These are phyloP conservation scores for Xylophagus ater DNA, from an alignment of 2,888 invertebrate genomes.

Conservation along the genomic window DNA sequence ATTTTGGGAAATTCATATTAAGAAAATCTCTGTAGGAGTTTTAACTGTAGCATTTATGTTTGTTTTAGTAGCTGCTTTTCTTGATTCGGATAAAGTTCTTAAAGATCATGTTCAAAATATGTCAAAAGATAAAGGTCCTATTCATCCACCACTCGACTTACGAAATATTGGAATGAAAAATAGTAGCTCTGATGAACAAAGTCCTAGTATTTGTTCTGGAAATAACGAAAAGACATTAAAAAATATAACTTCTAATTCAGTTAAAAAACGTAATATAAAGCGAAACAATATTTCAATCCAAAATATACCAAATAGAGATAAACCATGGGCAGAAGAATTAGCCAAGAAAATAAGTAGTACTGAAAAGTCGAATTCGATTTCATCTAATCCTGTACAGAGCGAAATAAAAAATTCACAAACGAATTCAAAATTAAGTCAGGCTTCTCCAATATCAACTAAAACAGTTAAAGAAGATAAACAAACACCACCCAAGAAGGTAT, in stretches of 20 bases:
- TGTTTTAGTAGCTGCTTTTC: constrained; percentile 53
- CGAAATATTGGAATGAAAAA: constrained; percentile 33
- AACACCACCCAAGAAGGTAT: constrained; percentile 14
- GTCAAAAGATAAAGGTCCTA: constrained; percentile 42
- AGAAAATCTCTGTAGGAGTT: constrained; percentile 49
- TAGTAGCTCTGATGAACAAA: constrained; percentile 9
- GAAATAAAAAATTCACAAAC: constrained; percentile 10
- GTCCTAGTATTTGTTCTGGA: constrained; percentile 4
- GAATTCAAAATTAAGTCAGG: constrained; percentile 9
- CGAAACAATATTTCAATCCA: constrained; percentile 6
- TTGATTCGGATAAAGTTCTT: constrained; percentile 61
- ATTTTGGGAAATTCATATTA: constrained; percentile 61
- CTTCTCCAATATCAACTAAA: neutral
- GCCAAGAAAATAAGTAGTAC: constrained; percentile 17
- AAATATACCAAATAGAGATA: constrained; percentile 12
- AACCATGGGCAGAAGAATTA: constrained; percentile 21
- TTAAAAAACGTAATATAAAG: constrained; percentile 13
- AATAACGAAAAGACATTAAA: constrained; percentile 7
- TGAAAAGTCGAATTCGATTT: neutral
- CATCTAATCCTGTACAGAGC: constrained; percentile 2
- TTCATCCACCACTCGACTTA: constrained; percentile 52
- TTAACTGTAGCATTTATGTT: constrained; percentile 52
- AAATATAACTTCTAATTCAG: neutral
- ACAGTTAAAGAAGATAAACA: constrained; percentile 16
- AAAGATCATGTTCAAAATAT: constrained; percentile 39